Evolutionary conservation across 1,140 invertebrate species (phyloP), one percentile per base, ranked within the genome.

Genomic region (Lepidurus apus): DNA sequence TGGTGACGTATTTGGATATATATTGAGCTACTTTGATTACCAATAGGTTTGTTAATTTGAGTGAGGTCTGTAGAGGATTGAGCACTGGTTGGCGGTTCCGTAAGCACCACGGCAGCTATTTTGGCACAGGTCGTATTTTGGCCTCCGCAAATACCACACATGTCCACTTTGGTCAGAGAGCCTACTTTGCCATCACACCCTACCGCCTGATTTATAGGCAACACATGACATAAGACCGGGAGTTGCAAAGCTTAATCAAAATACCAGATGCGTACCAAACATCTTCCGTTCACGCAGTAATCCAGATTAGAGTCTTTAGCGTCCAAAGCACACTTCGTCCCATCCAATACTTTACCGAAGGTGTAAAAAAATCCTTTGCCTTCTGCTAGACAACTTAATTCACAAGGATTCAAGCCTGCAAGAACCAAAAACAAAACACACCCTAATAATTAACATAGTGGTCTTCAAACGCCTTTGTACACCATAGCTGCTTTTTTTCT

Each of bases 261-360:
- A 65, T 77, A 43, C n/a, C 73, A 45, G 17, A 74, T 42, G 43
- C 82, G 82, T 83, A 87, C 86, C 82, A 83, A 81, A 82, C 86
- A 87, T 76, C 84, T 84, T 73, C 86, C 86, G 81, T 85, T 85
- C 47, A 87, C 83, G 83, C 86, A 87, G 53, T 86, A 83, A 79
- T 86, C 85, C 73, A 82, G 81, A 82, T 65, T 82, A 17, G 76
- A 43, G 77, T 76, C 73, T 73, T 77, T 43, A 2, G 21, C 42
- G 43, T 80, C 76, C 65, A 80, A 34, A 24, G 53, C 81, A 82
- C 86, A 87, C 76, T 85, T 85, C 43, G 86, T 87, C 34, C 86
- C 86, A 80, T 87, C 86, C 34, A 84, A 80, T 17, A 86, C 85
- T 80, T 85, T 85, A 34, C 84, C 83, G 47, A 82, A 82, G 47